Base-by-base conservation (phyloP, 2,888 invertebrate species). In the Pterobdella sp. region DNA sequence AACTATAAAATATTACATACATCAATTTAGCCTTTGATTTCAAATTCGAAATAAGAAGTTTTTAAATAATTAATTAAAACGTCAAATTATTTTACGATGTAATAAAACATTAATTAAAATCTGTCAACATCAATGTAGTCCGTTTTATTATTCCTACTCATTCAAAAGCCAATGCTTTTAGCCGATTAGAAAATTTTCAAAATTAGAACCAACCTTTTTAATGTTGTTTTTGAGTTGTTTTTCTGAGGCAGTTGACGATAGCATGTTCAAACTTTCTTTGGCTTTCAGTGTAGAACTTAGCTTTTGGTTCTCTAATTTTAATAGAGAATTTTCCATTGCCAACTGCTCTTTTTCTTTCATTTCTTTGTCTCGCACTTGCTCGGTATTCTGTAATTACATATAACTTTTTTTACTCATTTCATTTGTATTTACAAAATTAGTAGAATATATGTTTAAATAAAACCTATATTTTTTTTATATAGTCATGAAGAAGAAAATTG, bases 301-400 rank as follows among this genome's bases (percentile, higher is more conserved):
- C 22, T 71, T 71, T 56, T 71, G 32, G 22, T 71, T 71, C 63
- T 71, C 71, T 10, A 71, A 36, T n/a, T 71, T 32, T 1, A 71
- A 34, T 26, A 71, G 35, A 22, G 71, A 31, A 35, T 35, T 60
- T 32, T 71, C 52, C 7, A 10, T 71, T 31, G 3, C 31, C 60
- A 71, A n/a, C 32, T 52, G 22, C 10, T 71, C 71, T 36, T 56
- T 71, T 36, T 71, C 71, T 52, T 63, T 71, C 34, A 26, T 29
- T 35, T 35, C 60, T 35, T 32, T 52, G 35, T 60, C 71, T 34
- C 37, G 49, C 63, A 63, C 71, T 63, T 71, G 63, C 31, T 31
- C 31, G 0, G 63, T 35, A 34, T 32, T 32, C 71, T 71, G 71
- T 31, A 42, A n/a, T 18, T 32, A 42, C 42, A 18, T 49, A 18